Conservation (phyloP, 2,888 invertebrate genomes). For the Drosophila subsilvestris region DNA sequence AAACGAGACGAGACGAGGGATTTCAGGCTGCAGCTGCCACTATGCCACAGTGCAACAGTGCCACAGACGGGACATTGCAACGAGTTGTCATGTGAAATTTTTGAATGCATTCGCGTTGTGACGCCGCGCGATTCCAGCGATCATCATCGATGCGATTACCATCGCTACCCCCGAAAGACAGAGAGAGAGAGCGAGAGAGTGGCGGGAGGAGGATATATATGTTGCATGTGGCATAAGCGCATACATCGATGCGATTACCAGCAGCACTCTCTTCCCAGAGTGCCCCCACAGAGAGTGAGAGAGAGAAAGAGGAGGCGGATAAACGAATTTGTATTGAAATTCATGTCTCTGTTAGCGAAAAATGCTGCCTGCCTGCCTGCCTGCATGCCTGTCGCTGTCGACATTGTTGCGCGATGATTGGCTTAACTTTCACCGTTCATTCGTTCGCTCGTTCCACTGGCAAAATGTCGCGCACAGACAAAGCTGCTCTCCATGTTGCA, state of each 20-base stretch:
- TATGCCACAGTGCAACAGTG: slow-evolving; percentile 32
- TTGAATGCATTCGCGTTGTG: slow-evolving; percentile 41
- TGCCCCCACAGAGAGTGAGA: background rate
- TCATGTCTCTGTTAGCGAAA: slow-evolving; percentile 76
- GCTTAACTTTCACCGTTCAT: slow-evolving; percentile 73
- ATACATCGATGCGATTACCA: background rate
- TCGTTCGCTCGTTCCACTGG: background rate
- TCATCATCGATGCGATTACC: slow-evolving; percentile 41
- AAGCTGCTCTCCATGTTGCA: slow-evolving; percentile 2
- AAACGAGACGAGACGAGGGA: slow-evolving; percentile 13
- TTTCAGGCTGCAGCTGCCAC: slow-evolving; percentile 29
- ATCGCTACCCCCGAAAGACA: slow-evolving; percentile 11
- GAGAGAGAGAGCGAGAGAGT: background rate
- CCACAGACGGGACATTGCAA: slow-evolving; percentile 34
- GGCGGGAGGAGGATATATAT: background rate
- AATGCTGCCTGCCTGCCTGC: slow-evolving; percentile 32
- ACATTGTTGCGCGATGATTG: slow-evolving; percentile 72
- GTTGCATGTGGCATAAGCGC: slow-evolving; percentile 1
- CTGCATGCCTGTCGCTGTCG: slow-evolving; percentile 59
- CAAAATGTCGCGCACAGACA: slow-evolving; percentile 37
- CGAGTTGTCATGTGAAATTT: slow-evolving; percentile 51
- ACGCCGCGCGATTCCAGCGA: slow-evolving; percentile 23
- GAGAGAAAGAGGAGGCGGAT: background rate
- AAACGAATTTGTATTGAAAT: slow-evolving; percentile 66
- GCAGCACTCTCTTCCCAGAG: background rate